Evolutionary conservation across 35 echinoderm and acorn worm species (phyloP), one percentile per base, ranked within the genome.

Genomic region (Amphiura filiformis): DNA sequence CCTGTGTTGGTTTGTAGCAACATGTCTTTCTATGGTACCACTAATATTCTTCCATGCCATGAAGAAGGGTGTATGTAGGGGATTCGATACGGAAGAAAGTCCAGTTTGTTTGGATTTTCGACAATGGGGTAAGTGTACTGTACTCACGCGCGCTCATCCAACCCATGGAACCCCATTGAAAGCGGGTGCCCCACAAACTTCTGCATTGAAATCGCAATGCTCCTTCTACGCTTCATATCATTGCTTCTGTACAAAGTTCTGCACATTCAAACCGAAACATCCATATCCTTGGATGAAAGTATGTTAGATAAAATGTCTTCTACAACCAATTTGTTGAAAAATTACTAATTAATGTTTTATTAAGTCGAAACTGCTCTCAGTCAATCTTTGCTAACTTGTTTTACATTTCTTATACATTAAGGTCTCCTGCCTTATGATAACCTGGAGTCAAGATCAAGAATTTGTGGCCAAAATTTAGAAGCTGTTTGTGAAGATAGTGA

Each of bases 101-200:
- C 32, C 56, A 34, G 64, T 31, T 26, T 85, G 83, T 30, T 23
- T 85, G 28, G 64, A 64, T 65, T 56, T 85, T 39, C 32, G 56
- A 64, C 83, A 85, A 37, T 85, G 83, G 83, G 83, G 83, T 85
- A 61, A 85, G 83, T 13, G 7, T 52, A 11, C 44, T n/a, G 44
- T 52, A 52, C 44, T 52, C 7, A 11, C 44, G 20, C 7, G 44
- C 7, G 7, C 44, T 20, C 20, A 52, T 11, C 44, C 7, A 52
- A 52, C 44, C 20, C 20, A 11, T 20, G 7, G 44, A 52, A 52
- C 20, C 7, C 20, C 20, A 52, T 52, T 11, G 7, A 11, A 20
- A 52, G 44, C 7, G 7, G 44, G 44, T 52, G 20, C 7, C 7
- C 7, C 7, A 11, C 7, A 20, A 52, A 7, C 20, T 52, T 52